phyloP scores from a whole-genome alignment of 1,140 invertebrate genomes.

The Glossosoma conforme region DNA sequence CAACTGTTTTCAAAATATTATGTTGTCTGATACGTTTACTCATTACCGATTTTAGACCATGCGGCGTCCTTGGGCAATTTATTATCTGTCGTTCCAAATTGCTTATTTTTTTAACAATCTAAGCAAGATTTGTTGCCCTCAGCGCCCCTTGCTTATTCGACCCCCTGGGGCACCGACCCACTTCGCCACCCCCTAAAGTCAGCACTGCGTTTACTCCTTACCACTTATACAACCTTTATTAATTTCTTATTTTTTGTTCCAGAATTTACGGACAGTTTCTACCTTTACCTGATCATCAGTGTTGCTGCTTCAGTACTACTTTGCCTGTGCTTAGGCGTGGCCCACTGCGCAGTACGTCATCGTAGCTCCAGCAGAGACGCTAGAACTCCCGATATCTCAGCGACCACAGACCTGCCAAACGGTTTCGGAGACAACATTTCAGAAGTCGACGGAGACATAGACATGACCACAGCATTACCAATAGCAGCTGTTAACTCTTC shows the following conservation, averaged over 20 bases:
- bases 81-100: too few relatives aligned
- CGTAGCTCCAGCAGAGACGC: conserved; percentile 37
- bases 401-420: conserved; percentile 48
- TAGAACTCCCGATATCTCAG: conserved; percentile 48
- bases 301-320: conserved; percentile 37
- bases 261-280: conserved; percentile 23
- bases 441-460: conserved; percentile 50
- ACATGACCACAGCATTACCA: conserved; percentile 46
- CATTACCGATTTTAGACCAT: too few relatives aligned
- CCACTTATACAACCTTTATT: too few relatives aligned
- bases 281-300: conserved; percentile 44
- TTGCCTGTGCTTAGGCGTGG: conserved; percentile 37
- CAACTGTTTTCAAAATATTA: too few relatives aligned
- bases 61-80: too few relatives aligned
- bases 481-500: conserved; percentile 44
- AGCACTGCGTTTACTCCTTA: too few relatives aligned
- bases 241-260: conserved; percentile 17
- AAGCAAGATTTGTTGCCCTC: too few relatives aligned
- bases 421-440: conserved; percentile 52
- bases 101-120: too few relatives aligned
- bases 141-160: too few relatives aligned
- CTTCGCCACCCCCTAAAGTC: too few relatives aligned
- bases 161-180: too few relatives aligned
- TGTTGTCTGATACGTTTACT: too few relatives aligned
- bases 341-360: conserved; percentile 39